Base-by-base conservation (phyloP, 1,140 invertebrate species). In the Belonocnema kinseyi region DNA sequence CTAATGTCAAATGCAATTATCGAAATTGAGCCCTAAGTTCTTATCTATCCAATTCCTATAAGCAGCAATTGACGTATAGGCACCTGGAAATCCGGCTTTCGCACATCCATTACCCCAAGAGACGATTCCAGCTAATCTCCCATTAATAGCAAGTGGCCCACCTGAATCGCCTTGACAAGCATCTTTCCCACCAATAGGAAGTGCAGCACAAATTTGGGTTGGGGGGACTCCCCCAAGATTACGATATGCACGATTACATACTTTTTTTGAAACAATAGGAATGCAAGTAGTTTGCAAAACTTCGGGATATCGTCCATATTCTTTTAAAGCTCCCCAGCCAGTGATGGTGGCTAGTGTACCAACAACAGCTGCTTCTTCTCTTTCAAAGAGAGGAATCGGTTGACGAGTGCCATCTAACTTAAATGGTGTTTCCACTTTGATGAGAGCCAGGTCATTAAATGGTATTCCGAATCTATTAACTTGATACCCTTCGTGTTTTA, bases 381-480 rank as follows among this genome's bases (percentile, higher is more conserved):
- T 0, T 3, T 77, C 26, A 50, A 75, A 80, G 1, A 87, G 50
- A 1, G 33, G 14, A 19, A 85, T 81, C 4, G 81, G 74, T 73
- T 76, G 76, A 26, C 85, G 84, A n/a, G 81, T 79, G 14, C 79
- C 66, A 40, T 81, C 79, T 51, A 86, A 74, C 16, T 66, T 72
- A 16, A 89, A 76, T 11, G 80, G 77, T 46, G 78, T 53, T 21
- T 86, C 76, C 26, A 92, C 74, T 76, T 88, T 53, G 80, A 92
- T 52, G 88, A 95, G 76, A 0, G 93, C 93, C 17, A 95, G 92
- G 76, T 95, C 94, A 75, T 94, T 92, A 73, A 92, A 89, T 16
- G 92, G 90, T 13, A 70, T 33, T 14, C 21, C 12, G 8, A 19
- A 33, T 19, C 17, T n/a, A 52, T 58, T 52, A n/a, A 86, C 80